phyloP scores from a whole-genome alignment of 2,113 vertebrate species.

The Trichomycterus rosablanca region DNA sequence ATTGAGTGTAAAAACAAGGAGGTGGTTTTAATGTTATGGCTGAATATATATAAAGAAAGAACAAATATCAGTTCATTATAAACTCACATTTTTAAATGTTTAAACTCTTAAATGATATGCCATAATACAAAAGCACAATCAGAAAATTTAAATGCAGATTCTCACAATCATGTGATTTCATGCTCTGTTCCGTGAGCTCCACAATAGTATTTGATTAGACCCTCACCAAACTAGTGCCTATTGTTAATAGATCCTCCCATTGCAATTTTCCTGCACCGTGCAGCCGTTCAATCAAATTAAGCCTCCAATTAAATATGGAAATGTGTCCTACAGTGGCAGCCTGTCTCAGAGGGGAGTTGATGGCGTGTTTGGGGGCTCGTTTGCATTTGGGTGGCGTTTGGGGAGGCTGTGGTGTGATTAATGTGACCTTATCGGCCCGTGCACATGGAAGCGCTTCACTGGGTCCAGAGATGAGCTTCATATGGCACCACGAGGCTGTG shows the following conservation, averaged over 20 bases:
- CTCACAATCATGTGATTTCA: too few relatives aligned
- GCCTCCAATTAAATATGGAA: constrained; percentile 94
- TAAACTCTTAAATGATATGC: too few relatives aligned
- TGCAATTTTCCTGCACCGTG: constrained; percentile 45
- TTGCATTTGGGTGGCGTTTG: constrained; percentile 12
- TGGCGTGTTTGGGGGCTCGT: constrained; percentile 34
- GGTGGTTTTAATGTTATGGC: too few relatives aligned
- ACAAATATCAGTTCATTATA: too few relatives aligned
- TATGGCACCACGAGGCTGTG: background rate
- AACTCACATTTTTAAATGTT: too few relatives aligned
- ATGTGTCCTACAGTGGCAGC: constrained; percentile 87
- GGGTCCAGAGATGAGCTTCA: constrained; percentile 39
- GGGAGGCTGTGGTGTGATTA: constrained; percentile 70
- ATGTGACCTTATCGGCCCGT: constrained; percentile 86
- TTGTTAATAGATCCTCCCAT: constrained; percentile 43
- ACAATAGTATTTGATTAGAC: constrained; percentile 48
- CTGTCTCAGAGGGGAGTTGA: constrained; percentile 67
- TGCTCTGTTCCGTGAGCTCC: background rate
- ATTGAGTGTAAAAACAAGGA: too few relatives aligned
- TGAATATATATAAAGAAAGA: too few relatives aligned
- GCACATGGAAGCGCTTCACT: constrained; percentile 72
- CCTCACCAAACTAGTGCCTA: constrained; percentile 29
- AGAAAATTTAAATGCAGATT: constrained; percentile 20
- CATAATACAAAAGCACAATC: too few relatives aligned
- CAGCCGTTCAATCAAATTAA: constrained; percentile 81